Evolutionary conservation across 2,888 invertebrate species (phyloP), one percentile per base, ranked within the genome.

Genomic region (Drosophila cracens): DNA sequence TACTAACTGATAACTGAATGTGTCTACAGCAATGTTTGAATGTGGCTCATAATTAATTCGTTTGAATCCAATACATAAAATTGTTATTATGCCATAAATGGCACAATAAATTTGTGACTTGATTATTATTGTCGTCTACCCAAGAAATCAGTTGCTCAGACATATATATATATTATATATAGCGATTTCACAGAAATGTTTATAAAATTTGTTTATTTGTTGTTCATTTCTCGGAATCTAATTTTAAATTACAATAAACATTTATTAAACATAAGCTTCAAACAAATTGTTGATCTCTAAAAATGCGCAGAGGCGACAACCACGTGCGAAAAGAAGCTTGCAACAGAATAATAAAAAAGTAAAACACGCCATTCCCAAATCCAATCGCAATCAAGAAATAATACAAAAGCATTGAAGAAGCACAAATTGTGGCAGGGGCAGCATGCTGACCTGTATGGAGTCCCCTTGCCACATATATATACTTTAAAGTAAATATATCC

Each of bases 371-470:
- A 80, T 48, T 52, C 18, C 5, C 40, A 48, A 4, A 33, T 8
- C 48, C 25, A 33, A 25, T n/a, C 40, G 25, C 13, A 57, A 27
- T 11, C 40, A 21, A 25, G 58, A 51, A 43, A 33, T 34, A 67
- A 59, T 49, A 75, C 62, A 76, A 73, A 69, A 54, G 53, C 56
- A 49, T 34, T 29, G n/a, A 29, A 43, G 59, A 78, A 70, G 62
- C 76, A 67, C 67, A 38, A 53, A 53, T 16, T 16, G 53, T 21
- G 53, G 16, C 52, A 52, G 62, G 64, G 67, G 63, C 62, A 68
- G 69, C 78, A 73, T 70, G 27, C 16, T 56, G 74, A 82, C 82
- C 88, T 89, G 87, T 76, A 70, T 80, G 49, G 36, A 51, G 64
- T 75, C 57, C 65, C 71, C 77, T 68, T 53, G 49, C 59, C 48